phyloP scores from a whole-genome alignment of 2,113 vertebrate species.

The Pterocles burchelli region DNA sequence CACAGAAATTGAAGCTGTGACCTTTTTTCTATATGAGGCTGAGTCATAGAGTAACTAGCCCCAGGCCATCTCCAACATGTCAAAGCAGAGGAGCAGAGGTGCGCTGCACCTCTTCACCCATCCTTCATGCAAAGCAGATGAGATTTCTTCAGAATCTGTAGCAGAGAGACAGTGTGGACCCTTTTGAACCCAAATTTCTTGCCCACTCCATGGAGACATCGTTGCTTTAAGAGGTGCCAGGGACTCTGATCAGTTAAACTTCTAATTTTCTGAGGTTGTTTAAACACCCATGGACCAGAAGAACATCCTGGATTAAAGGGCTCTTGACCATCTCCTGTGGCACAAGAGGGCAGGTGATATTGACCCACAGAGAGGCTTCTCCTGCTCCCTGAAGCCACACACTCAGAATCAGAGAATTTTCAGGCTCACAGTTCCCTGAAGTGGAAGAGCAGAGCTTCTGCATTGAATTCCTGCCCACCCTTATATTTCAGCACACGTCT shows the following conservation, averaged over 20 bases:
- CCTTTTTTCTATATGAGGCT: not conserved
- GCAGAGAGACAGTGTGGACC: not conserved
- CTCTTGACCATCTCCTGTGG: not conserved
- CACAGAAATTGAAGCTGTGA: not conserved
- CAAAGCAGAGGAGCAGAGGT: not conserved
- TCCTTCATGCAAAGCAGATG: not conserved
- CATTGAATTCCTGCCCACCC: not conserved
- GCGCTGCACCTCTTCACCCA: not conserved
- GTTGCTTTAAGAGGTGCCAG: not conserved
- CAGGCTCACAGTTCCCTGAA: not conserved
- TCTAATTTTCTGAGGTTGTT: not conserved
- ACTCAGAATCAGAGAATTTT: not conserved
- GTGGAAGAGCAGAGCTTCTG: not conserved
- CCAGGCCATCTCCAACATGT: not conserved
- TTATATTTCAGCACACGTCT: not conserved
- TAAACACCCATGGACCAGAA: not conserved
- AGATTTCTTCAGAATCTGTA: not conserved
- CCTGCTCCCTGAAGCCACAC: not conserved
- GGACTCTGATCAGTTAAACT: not conserved
- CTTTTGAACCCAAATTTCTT: not conserved
- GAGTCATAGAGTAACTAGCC: not conserved
- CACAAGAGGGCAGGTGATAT: not conserved
- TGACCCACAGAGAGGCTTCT: accelerated
- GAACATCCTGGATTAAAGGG: not conserved
- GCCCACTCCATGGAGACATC: not conserved